These are phyloP conservation scores for Stomatorhinus ivindoensis DNA, from an alignment of 2,113 vertebrate genomes.

Conservation along the genomic window DNA sequence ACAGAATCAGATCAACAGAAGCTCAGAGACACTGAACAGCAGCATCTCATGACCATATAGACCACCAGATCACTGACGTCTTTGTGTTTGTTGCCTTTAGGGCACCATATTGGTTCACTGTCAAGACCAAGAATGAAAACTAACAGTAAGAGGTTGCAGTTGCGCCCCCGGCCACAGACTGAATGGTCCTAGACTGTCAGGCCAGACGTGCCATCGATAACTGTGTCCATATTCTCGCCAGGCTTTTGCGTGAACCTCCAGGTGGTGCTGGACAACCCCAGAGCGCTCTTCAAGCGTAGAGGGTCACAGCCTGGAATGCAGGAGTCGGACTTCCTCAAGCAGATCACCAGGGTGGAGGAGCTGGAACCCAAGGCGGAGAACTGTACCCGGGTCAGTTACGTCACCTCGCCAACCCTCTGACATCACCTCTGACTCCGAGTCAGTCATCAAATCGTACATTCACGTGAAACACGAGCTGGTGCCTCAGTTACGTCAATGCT, in stretches of 20 bases:
- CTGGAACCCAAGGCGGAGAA: slow-evolving; percentile 92
- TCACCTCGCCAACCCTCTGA: neutral
- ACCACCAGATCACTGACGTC: neutral
- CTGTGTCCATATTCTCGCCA: slow-evolving; percentile 35
- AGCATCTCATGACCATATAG: neutral
- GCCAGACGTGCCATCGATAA: neutral
- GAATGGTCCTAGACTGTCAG: neutral
- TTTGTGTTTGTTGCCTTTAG: neutral
- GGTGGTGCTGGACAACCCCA: slow-evolving; percentile 84
- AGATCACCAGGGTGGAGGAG: slow-evolving; percentile 89
- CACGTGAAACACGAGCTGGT: neutral
- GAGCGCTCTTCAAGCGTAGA: slow-evolving; percentile 86
- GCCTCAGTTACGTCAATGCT: neutral
- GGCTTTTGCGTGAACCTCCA: slow-evolving; percentile 95
- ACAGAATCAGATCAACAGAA: neutral
- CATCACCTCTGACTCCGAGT: neutral
- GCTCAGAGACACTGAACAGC: neutral
- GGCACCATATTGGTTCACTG: neutral
- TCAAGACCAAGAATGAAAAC: neutral
- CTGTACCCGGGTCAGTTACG: slow-evolving; percentile 82
- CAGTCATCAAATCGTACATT: slow-evolving; percentile 31
- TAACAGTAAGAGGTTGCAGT: neutral
- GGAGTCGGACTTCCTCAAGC: slow-evolving; percentile 96
- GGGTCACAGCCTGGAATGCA: slow-evolving; percentile 98
- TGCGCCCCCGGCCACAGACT: neutral